Conservation (phyloP, 2,888 invertebrate genomes). For the Chrysodeixis includens region DNA sequence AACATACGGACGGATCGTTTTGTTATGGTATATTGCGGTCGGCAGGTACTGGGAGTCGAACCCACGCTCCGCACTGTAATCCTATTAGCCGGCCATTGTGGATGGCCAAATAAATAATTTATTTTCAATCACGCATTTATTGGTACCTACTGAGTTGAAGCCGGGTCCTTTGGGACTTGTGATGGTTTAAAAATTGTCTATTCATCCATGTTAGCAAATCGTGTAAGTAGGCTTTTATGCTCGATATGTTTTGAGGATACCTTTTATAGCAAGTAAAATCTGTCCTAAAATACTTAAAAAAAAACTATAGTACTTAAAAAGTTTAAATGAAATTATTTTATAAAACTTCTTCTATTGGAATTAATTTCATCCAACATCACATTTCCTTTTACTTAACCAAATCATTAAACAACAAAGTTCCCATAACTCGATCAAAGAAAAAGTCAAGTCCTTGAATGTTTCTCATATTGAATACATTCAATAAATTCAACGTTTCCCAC, state of each 20-base stretch:
- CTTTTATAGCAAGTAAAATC: neutral
- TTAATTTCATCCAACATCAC: neutral
- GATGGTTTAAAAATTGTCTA: constrained; percentile 66
- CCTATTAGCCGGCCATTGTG: constrained; percentile 84
- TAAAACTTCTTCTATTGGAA: neutral
- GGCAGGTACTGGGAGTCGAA: constrained; percentile 80
- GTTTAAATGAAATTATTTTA: neutral
- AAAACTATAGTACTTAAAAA: neutral
- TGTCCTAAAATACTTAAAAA: neutral
- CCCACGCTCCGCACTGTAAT: constrained; percentile 82
- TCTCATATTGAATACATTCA: constrained; percentile 15
- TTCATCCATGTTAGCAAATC: constrained; percentile 60
- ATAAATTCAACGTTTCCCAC: constrained; percentile 69
- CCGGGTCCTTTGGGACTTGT: constrained; percentile 65
- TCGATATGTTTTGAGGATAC: neutral
- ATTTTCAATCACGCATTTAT: constrained; percentile 78
- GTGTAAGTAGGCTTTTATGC: constrained; percentile 6
- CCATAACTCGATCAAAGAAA: neutral
- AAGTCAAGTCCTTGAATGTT: constrained; percentile 11
- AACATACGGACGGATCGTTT: constrained; percentile 75
- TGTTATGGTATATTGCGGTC: constrained; percentile 77
- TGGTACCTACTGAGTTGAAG: constrained; percentile 63
- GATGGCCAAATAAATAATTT: constrained; percentile 84
- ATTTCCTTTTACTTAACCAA: neutral
- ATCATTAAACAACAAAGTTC: neutral